These are phyloP conservation scores for Euclidia mi DNA, from an alignment of 2,888 invertebrate species.

Conservation along the genomic window DNA sequence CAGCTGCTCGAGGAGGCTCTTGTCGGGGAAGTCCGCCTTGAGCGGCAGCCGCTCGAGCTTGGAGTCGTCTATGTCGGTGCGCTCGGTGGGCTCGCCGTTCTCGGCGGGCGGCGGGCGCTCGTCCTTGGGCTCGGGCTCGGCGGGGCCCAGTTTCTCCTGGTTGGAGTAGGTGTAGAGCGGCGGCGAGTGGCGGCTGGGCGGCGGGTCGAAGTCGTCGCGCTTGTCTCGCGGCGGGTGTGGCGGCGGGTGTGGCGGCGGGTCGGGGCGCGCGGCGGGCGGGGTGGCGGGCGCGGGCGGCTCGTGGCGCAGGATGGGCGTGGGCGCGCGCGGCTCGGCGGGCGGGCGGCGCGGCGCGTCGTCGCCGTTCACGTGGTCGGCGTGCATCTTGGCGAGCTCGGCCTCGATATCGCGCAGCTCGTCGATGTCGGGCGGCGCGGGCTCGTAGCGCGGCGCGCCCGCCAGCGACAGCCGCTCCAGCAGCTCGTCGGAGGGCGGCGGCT, in stretches of 20 bases:
- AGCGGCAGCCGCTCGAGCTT: slow-evolving; percentile 78
- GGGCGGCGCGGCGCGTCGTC: slow-evolving; percentile 69
- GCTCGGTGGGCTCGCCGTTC: slow-evolving; percentile 68
- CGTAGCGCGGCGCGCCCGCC: slow-evolving; percentile 72
- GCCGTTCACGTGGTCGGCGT: slow-evolving; percentile 82
- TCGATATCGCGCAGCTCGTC: slow-evolving; percentile 92
- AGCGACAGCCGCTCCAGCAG: slow-evolving; percentile 72
- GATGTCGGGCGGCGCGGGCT: slow-evolving; percentile 79
- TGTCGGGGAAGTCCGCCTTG: slow-evolving; percentile 87
- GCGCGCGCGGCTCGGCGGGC: slow-evolving; percentile 37
- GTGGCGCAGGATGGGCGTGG: slow-evolving; percentile 37
- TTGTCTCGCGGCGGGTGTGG: slow-evolving; percentile 61
- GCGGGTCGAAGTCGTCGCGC: slow-evolving; percentile 90
- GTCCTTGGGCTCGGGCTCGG: slow-evolving; percentile 59
- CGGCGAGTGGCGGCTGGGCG: slow-evolving; percentile 93
- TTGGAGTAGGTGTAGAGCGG: slow-evolving; percentile 95
- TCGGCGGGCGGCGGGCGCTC: slow-evolving; percentile 88
- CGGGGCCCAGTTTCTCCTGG: slow-evolving; percentile 88
- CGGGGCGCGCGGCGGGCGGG: slow-evolving; percentile 22
- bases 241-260: slow-evolving; percentile 20
- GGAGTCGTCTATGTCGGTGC: slow-evolving; percentile 53
- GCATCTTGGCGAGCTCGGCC: slow-evolving; percentile 93
- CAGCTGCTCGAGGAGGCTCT: slow-evolving; percentile 93
- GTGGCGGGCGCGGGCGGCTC: slow-evolving; percentile 12
- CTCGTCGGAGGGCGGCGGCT: slow-evolving; percentile 74